Base-by-base conservation (phyloP, 1,140 invertebrate genomes). In the Cotesia glomerata region DNA sequence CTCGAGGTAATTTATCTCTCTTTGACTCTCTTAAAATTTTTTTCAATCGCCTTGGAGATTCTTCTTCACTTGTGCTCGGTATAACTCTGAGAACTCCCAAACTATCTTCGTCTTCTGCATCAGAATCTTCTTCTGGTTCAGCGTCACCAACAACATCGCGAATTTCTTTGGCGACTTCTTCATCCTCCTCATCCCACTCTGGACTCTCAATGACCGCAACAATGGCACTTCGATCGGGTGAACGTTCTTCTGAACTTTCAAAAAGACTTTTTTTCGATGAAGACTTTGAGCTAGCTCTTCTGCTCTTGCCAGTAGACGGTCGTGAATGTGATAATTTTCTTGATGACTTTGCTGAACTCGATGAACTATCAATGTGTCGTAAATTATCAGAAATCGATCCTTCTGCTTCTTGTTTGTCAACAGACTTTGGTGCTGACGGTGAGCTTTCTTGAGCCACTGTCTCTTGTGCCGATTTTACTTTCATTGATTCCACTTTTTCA, bases 121-220 rank as follows among this genome's bases (percentile, higher is more conserved):
- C 84, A 0, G 78, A 83, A 4, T 84, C 26, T 26, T 26, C 26
- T 26, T 26, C 79, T 4, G 73, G 76, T 5, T 81, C 81, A 18
- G 49, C 73, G 35, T 82, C 80, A 0, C 78, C 81, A 7, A 81
- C 78, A 4, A 69, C 82, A 14, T 81, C 74, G 5, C 78, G 74
- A 49, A 86, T 84, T 69, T 87, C 84, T 36, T 86, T 84, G 0
- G 80, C 83, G 1, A 87, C 81, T 16, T 81, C 78, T 45, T 83
- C 83, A 49, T 83, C 82, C 18, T 86, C 82, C 61, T 84, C 79
- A 16, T 84, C 84, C 85, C 85, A 87, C 54, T 84, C 84, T 2
- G 86, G 84, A 66, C 83, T 86, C 35, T 87, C 85, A 51, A 87
- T 84, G 2, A 87, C 86, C 2, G 85, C 86, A 4, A 87, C 75